A percentile compares a stretch with the other conserved stretches of the same genome.
These are phyloP conservation scores for Macropis europaea DNA, from an alignment of 2,888 invertebrate genomes.

Conservation along the genomic window DNA sequence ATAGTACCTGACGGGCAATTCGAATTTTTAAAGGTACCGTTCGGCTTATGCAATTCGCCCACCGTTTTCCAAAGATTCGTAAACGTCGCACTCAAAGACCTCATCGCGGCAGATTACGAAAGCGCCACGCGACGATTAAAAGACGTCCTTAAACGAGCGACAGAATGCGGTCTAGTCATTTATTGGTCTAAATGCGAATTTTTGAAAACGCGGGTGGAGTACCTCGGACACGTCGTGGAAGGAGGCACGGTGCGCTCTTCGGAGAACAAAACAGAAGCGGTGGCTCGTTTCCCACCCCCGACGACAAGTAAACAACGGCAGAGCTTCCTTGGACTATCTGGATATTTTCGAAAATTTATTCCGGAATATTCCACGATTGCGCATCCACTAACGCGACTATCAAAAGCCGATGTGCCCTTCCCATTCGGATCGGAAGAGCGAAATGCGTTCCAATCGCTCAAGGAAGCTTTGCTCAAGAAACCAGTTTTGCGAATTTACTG, in stretches of 20 bases:
- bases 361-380: not conserved
- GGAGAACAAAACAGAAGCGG: slow-evolving; percentile 34
- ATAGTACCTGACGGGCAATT: no score
- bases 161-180: not conserved
- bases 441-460: not conserved
- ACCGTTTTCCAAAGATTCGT: no score
- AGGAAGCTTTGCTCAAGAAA: not conserved
- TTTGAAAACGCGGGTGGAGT: not conserved
- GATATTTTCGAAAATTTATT: slow-evolving; percentile 2
- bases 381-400: not conserved
- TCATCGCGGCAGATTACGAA: not conserved
- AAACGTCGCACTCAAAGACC: no score
- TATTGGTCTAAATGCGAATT: slow-evolving; percentile 5
- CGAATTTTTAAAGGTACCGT: no score
- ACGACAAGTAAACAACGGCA: slow-evolving; percentile 36
- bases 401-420: not conserved
- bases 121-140: not conserved
- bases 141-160: not conserved
- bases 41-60: no score
- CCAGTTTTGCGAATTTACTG: not conserved
- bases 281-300: slow-evolving; percentile 38
- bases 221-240: not conserved
- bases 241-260: not conserved
- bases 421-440: not conserved
- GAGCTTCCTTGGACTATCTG: slow-evolving; percentile 50